These are phyloP conservation scores for Callospermophilus lateralis DNA, from an alignment of 2,113 vertebrate genomes.

Conservation along the genomic window DNA sequence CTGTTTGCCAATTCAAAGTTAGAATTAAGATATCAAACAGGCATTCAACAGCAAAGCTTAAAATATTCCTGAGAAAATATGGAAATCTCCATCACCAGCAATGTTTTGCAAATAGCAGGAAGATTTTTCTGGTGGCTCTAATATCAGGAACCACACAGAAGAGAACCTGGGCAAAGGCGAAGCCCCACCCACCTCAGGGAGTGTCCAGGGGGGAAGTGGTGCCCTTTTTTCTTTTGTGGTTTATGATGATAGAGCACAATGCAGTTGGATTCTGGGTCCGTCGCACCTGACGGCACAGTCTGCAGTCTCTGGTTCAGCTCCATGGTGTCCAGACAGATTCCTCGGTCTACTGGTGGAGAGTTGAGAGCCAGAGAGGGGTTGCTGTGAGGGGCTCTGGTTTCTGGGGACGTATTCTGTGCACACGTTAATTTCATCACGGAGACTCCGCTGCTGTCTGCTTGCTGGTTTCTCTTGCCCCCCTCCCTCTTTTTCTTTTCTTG, in stretches of 20 bases:
- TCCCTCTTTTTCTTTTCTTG: background rate
- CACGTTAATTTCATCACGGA: background rate
- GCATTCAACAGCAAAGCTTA: background rate
- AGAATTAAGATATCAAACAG: background rate
- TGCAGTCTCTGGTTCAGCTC: background rate
- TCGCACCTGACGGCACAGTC: background rate
- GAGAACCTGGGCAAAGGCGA: background rate
- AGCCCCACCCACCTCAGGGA: background rate
- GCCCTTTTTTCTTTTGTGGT: background rate
- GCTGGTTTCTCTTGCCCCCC: background rate
- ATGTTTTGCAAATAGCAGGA: background rate
- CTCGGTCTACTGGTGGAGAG: background rate
- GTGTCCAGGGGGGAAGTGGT: fast-evolving
- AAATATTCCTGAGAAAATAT: background rate
- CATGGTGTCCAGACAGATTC: background rate
- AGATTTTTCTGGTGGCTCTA: background rate
- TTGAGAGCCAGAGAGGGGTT: background rate
- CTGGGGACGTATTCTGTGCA: background rate
- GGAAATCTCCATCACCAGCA: background rate
- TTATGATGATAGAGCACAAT: background rate
- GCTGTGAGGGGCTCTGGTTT: background rate
- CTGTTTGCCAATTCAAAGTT: background rate
- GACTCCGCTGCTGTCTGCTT: too few species aligned
- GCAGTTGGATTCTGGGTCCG: fast-evolving
- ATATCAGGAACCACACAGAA: background rate